Evolutionary conservation across 2,888 invertebrate genomes (phyloP).

Genomic region (Aplocera efformata): DNA sequence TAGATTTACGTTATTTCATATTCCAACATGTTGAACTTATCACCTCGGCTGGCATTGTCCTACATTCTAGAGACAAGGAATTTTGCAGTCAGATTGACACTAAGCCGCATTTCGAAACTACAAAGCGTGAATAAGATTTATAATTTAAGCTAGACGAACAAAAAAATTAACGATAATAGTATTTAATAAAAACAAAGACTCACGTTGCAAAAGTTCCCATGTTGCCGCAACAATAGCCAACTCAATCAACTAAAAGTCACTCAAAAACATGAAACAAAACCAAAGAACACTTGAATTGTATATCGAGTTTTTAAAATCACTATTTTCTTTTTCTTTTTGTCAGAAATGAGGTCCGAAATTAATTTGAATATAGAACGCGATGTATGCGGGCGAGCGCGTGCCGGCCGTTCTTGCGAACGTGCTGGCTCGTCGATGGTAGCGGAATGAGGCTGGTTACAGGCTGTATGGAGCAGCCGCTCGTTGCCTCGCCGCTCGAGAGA

Average conservation of each 20-base stretch:
- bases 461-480: conserved; percentile 37
- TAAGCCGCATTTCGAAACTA: conserved; percentile 27
- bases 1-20: no score
- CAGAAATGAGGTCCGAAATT: conserved; percentile 34
- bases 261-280: conserved; percentile 46
- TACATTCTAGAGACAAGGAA: conserved; percentile 54
- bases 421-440: conserved; percentile 55
- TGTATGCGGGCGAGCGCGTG: conserved; percentile 49
- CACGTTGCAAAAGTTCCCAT: conserved; percentile 67
- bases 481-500: conserved; percentile 50
- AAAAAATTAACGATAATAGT: neutral
- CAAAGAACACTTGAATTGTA: conserved; percentile 42
- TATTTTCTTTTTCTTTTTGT: conserved; percentile 33
- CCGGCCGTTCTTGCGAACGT: conserved; percentile 63
- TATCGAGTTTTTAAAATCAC: conserved; percentile 32
- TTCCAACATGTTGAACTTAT: conserved; percentile 14
- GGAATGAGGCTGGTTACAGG: conserved; percentile 57
- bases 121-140: conserved; percentile 15
- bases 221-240: conserved; percentile 48
- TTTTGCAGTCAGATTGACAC: conserved; percentile 44
- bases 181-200: conserved; percentile 41
- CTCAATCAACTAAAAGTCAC: conserved; percentile 50
- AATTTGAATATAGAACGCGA: conserved; percentile 35
- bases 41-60: conserved; percentile 57
- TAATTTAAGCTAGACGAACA: neutral